Evolutionary conservation across 2,797 vertebrate genomes (phyloP).

Genomic region (Cossypha heuglini): DNA sequence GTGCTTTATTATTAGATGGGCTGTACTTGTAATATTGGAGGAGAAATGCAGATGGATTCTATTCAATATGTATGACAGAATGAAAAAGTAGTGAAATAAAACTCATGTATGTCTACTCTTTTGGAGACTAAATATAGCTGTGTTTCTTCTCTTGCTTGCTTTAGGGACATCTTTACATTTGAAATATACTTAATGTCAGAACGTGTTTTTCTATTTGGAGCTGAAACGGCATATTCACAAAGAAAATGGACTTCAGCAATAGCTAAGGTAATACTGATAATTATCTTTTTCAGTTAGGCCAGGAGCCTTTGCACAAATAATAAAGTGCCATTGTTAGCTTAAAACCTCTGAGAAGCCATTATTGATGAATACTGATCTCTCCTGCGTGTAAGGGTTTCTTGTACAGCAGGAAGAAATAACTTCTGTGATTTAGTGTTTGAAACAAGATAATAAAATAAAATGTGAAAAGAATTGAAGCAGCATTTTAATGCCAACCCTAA

Average conservation of each 20-base stretch:
- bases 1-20: not conserved
- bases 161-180: conserved; percentile 88
- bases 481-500: not conserved
- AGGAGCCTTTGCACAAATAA: conserved; percentile 3
- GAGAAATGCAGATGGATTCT: not conserved
- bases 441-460: not conserved
- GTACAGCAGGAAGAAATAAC: not conserved
- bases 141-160: conserved; percentile 50
- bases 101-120: not conserved
- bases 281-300: conserved; percentile 32
- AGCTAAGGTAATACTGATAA: conserved; percentile 83
- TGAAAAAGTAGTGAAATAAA: not conserved
- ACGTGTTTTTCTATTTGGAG: conserved; percentile 85
- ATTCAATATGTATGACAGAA: not conserved
- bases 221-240: conserved; percentile 85
- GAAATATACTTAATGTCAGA: conserved; percentile 91
- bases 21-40: not conserved
- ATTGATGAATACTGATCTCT: not conserved
- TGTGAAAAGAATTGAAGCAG: not conserved
- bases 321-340: not conserved
- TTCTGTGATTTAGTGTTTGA: conserved; percentile 9
- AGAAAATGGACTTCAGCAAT: conserved; percentile 90
- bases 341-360: not conserved
- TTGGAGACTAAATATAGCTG: not conserved
- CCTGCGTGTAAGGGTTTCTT: not conserved